These are phyloP conservation scores for Telmatherina bonti DNA, from an alignment of 2,797 vertebrate species.

Conservation along the genomic window DNA sequence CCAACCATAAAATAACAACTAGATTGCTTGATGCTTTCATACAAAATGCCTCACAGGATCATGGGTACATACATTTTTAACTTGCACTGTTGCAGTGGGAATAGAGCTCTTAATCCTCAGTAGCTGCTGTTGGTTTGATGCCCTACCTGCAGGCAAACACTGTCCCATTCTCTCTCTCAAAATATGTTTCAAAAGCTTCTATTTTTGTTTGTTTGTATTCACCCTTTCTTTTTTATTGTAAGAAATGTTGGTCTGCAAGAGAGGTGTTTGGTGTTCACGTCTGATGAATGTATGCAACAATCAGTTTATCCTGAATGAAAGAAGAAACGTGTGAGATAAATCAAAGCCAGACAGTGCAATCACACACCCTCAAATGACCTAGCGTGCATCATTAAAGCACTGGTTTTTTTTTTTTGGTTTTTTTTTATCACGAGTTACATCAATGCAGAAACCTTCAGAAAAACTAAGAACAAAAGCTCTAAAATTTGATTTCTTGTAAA, in stretches of 20 bases:
- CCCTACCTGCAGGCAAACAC: constrained; percentile 29
- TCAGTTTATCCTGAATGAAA: constrained; percentile 19
- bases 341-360: constrained; percentile 18
- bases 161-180: constrained; percentile 38
- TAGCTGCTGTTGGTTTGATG: constrained; percentile 9
- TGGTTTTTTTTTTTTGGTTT: too few relatives aligned
- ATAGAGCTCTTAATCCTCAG: constrained; percentile 42
- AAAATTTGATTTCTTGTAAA: constrained; percentile 7
- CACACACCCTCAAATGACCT: constrained; percentile 27
- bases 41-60: constrained; percentile 52
- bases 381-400: constrained; percentile 24
- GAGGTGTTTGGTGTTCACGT: constrained; percentile 1
- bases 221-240: background rate
- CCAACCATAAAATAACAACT: constrained; percentile 40
- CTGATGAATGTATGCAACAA: constrained; percentile 28
- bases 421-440: constrained; percentile 31
- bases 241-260: constrained; percentile 8
- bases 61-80: constrained; percentile 67
- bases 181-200: constrained; percentile 29
- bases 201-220: constrained; percentile 38
- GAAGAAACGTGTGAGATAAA: constrained; percentile 33
- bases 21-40: constrained; percentile 59
- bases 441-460: constrained; percentile 20
- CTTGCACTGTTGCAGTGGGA: constrained; percentile 20
- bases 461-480: background rate